Conservation (phyloP, 2,888 invertebrate genomes). For the Trachelus tabidus region DNA sequence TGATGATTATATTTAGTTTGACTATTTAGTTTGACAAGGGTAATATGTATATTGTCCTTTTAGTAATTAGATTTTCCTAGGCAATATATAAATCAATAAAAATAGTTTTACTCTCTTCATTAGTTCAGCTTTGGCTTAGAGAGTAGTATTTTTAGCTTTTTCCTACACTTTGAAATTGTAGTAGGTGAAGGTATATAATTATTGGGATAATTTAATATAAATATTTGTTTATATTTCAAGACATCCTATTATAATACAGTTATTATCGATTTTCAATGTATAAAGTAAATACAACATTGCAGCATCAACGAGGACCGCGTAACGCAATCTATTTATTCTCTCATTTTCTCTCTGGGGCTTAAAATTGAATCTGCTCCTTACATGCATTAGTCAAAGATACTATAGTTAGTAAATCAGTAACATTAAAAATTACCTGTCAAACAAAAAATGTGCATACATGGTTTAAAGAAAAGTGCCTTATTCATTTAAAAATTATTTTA, state of each 20-base stretch:
- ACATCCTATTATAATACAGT: constrained; percentile 21
- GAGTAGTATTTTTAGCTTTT: background rate
- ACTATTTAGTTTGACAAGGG: background rate
- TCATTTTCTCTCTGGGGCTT: background rate
- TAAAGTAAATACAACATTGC: constrained; percentile 22
- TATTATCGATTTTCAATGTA: constrained; percentile 15
- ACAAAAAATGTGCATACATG: background rate
- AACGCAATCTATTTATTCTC: background rate
- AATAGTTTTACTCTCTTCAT: background rate
- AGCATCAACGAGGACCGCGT: constrained; percentile 11
- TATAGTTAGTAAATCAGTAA: background rate
- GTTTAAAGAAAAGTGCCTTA: background rate
- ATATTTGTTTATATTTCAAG: constrained; percentile 21
- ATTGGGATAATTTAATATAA: constrained; percentile 10
- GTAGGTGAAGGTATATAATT: background rate
- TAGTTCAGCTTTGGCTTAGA: too few species aligned
- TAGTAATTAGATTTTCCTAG: background rate
- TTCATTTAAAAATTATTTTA: background rate
- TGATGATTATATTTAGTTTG: background rate
- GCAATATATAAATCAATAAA: background rate
- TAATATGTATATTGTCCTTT: background rate
- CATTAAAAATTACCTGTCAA: background rate
- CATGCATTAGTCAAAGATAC: background rate
- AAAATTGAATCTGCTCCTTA: background rate
- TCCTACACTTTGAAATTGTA: background rate